These are phyloP conservation scores for Plecturocebus donacophilus DNA, from an alignment of 2,113 vertebrate genomes.

Conservation along the genomic window DNA sequence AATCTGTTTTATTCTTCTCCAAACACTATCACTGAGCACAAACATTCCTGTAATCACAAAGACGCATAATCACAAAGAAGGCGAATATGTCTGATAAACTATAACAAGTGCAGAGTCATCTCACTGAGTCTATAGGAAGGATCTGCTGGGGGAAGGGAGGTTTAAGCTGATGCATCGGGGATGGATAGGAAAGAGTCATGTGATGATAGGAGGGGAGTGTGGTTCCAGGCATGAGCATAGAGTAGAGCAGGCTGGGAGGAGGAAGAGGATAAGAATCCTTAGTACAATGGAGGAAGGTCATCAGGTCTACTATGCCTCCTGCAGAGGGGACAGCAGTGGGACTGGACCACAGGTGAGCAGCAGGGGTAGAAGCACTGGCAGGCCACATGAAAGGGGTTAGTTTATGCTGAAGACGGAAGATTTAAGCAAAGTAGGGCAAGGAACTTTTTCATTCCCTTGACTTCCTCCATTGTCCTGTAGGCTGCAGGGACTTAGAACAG, in stretches of 20 bases:
- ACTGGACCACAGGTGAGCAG: fast-evolving
- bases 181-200: fast-evolving
- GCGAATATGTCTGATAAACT: not conserved
- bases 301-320: fast-evolving
- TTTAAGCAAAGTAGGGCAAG: not conserved
- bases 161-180: too few relatives aligned
- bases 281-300: fast-evolving
- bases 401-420: not conserved
- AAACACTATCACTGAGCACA: not conserved
- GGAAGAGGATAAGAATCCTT: not conserved
- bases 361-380: not conserved
- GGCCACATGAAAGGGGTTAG: not conserved
- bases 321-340: not conserved
- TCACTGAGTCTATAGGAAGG: not conserved
- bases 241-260: not conserved
- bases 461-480: not conserved
- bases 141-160: not conserved
- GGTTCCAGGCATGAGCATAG: not conserved
- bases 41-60: not conserved
- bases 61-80: not conserved
- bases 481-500: not conserved
- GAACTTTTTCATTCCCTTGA: fast-evolving
- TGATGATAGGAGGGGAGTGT: not conserved
- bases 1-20: not conserved
- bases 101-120: not conserved